Percentiles rank a stretch among this genome's conserved stretches.
Evolutionary conservation across 1,140 invertebrate genomes (phyloP).

Genomic region (Anoplophora glabripennis): DNA sequence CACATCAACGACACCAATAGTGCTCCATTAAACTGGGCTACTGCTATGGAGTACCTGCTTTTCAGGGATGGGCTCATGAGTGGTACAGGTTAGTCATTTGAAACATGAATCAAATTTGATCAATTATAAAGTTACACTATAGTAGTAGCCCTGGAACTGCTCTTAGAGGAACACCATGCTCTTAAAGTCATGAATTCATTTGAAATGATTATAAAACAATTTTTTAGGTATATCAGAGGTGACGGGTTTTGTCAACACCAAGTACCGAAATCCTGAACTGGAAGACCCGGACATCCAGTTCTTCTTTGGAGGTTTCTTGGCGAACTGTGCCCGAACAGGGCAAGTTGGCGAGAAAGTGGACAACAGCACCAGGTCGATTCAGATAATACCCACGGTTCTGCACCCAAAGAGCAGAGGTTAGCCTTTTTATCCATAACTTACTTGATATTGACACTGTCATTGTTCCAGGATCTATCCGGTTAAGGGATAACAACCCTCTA

Average conservation of each 20-base stretch:
- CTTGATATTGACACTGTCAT: background rate
- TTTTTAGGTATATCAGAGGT: conserved; percentile 71
- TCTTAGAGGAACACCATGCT: too few species aligned
- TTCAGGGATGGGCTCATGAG: conserved; percentile 83
- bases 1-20: conserved; percentile 80
- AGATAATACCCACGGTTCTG: conserved; percentile 63
- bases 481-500: conserved; percentile 65
- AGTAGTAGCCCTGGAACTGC: background rate
- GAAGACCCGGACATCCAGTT: conserved; percentile 83
- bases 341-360: conserved; percentile 73
- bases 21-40: conserved; percentile 79
- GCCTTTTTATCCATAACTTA: conserved; percentile 17
- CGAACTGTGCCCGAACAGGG: conserved; percentile 78
- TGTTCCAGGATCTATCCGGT: conserved; percentile 53
- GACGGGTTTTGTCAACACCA: conserved; percentile 78
- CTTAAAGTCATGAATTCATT: background rate
- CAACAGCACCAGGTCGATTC: conserved; percentile 57
- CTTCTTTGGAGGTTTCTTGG: conserved; percentile 81
- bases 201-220: background rate
- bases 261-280: conserved; percentile 68
- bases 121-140: background rate
- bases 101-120: background rate
- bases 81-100: conserved; percentile 60
- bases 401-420: conserved; percentile 82
- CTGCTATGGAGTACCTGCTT: conserved; percentile 80